Evolutionary conservation across 2,888 invertebrate species (phyloP).

Genomic region (Tachina grossa): DNA sequence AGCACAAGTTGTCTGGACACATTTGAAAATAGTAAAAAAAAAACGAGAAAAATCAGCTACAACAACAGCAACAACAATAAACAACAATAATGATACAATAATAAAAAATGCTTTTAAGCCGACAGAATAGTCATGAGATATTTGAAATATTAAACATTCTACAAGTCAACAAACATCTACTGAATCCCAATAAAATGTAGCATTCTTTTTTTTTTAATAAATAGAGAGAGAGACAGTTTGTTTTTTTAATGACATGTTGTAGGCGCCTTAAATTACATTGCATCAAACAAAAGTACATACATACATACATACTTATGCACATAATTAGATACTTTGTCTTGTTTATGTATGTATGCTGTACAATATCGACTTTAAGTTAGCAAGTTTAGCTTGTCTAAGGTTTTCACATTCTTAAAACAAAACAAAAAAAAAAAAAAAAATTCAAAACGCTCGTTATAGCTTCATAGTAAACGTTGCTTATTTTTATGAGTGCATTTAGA

Average conservation of each 20-base stretch:
- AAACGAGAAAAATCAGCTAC: constrained; percentile 23
- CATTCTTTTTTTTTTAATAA: constrained; percentile 42
- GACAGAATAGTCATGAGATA: constrained; percentile 51
- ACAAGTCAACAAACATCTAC: constrained; percentile 42
- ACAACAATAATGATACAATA: constrained; percentile 14
- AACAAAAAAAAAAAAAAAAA: no score
- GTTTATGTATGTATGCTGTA: neutral
- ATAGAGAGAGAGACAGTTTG: constrained; percentile 45
- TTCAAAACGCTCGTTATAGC: neutral
- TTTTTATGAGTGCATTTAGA: neutral
- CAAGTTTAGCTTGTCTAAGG: constrained; percentile 14
- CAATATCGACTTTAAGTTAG: constrained; percentile 35
- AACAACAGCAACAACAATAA: constrained; percentile 15
- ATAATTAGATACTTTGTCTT: neutral
- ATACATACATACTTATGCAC: neutral
- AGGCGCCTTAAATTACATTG: constrained; percentile 65
- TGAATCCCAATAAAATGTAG: constrained; percentile 52
- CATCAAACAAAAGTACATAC: neutral
- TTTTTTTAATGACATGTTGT: constrained; percentile 57
- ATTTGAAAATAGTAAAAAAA: constrained; percentile 39
- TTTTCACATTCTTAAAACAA: constrained; percentile 14
- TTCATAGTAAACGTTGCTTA: constrained; percentile 5
- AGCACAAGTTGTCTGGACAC: constrained; percentile 52
- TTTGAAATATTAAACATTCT: constrained; percentile 62
- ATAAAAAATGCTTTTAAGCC: constrained; percentile 28